Conservation (phyloP, 2,888 invertebrate species). For the Lycaena phlaeas region DNA sequence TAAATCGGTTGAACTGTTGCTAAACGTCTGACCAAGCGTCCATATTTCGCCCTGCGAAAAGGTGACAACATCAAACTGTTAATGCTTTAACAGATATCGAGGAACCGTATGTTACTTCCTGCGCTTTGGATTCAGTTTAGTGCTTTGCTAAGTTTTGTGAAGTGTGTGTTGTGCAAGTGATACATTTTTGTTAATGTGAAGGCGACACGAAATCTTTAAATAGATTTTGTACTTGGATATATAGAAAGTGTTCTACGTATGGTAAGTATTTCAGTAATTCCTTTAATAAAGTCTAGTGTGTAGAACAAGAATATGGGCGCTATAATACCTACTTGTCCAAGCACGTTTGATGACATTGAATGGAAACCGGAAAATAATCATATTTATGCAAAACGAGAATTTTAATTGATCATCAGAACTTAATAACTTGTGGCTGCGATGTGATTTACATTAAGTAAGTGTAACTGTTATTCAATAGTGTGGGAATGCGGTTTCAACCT, state of each 20-base stretch:
- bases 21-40: constrained; percentile 43
- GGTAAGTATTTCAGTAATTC: constrained; percentile 34
- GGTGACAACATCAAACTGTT: constrained; percentile 56
- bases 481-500: too few species aligned
- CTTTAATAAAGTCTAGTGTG: not conserved
- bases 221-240: constrained; percentile 1
- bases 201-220: not conserved
- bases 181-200: constrained; percentile 29
- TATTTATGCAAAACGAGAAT: constrained; percentile 3
- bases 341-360: constrained; percentile 2
- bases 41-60: constrained; percentile 61
- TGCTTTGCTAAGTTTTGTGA: constrained; percentile 62
- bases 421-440: not conserved
- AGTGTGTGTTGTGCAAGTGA: constrained; percentile 57
- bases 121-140: constrained; percentile 50
- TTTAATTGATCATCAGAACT: not conserved
- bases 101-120: constrained; percentile 57
- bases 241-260: constrained; percentile 29
- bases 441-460: too few species aligned
- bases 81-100: constrained; percentile 51
- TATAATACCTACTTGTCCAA: not conserved
- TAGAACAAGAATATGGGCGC: not conserved
- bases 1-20: constrained; percentile 58
- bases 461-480: not conserved
- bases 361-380: constrained; percentile 5